Percentiles rank a stretch among this genome's conserved stretches.
Evolutionary conservation across 2,888 invertebrate genomes (phyloP).

Genomic region (Gnatocerus cornutus): DNA sequence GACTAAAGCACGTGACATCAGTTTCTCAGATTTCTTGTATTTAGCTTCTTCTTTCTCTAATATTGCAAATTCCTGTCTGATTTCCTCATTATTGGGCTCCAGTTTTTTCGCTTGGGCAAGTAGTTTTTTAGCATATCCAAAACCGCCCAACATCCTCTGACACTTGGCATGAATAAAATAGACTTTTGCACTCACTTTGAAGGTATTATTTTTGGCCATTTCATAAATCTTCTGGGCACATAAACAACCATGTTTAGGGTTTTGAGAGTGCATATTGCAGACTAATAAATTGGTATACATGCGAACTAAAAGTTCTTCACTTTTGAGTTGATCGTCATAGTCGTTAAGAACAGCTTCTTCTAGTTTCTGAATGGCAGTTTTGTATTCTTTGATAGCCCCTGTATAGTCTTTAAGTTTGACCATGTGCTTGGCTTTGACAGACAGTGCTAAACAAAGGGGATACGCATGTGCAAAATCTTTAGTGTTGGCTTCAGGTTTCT

Average conservation of each 20-base stretch:
- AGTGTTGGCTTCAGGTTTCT: slow-evolving; percentile 73
- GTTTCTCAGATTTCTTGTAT: slow-evolving; percentile 55
- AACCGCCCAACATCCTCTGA: slow-evolving; percentile 77
- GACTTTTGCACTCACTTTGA: slow-evolving; percentile 77
- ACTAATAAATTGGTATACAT: slow-evolving; percentile 83
- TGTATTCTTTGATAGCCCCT: slow-evolving; percentile 75
- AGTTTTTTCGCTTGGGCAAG: slow-evolving; percentile 74
- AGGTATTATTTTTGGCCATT: slow-evolving; percentile 71
- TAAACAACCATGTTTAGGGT: slow-evolving; percentile 78
- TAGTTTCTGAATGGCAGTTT: slow-evolving; percentile 76
- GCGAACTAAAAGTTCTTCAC: slow-evolving; percentile 78
- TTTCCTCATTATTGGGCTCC: slow-evolving; percentile 73
- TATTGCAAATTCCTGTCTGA: slow-evolving; percentile 74
- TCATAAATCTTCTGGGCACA: slow-evolving; percentile 76
- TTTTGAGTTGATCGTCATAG: slow-evolving; percentile 78
- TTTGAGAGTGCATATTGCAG: slow-evolving; percentile 78
- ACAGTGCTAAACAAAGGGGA: slow-evolving; percentile 70
- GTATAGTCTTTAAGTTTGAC: slow-evolving; percentile 73
- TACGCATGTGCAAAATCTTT: slow-evolving; percentile 76
- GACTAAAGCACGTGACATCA: too few relatives aligned
- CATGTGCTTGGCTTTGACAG: slow-evolving; percentile 77
- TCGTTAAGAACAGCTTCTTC: slow-evolving; percentile 79
- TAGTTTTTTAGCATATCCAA: slow-evolving; percentile 73
- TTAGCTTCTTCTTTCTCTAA: slow-evolving; percentile 68
- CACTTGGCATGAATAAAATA: slow-evolving; percentile 81